Conservation (phyloP, 2,113 vertebrate genomes). For the Epinephelus moara region DNA sequence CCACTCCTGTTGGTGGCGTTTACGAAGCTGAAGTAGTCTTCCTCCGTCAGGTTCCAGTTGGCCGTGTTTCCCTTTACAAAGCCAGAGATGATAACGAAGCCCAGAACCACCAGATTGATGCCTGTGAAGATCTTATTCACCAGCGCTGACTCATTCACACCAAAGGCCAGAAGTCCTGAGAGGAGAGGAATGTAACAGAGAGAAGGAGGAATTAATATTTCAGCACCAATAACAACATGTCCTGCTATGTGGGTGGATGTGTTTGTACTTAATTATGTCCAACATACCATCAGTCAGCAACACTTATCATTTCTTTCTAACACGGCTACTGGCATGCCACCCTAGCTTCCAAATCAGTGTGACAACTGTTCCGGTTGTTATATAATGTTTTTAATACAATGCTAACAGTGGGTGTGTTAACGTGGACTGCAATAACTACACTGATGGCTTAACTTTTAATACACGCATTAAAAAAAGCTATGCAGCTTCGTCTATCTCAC, state of each 20-base stretch:
- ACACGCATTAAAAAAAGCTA: not conserved
- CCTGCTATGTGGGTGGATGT: slow-evolving; percentile 60
- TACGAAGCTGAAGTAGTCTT: slow-evolving; percentile 73
- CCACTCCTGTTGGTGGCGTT: slow-evolving; percentile 63
- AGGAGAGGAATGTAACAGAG: not conserved
- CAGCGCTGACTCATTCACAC: slow-evolving; percentile 93
- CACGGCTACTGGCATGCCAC: slow-evolving; percentile 37
- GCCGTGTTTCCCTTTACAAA: slow-evolving; percentile 90
- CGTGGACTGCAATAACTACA: too few species aligned
- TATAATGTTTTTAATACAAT: slow-evolving; percentile 8
- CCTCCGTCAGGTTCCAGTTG: slow-evolving; percentile 90
- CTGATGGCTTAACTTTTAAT: not conserved
- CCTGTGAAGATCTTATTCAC: slow-evolving; percentile 97
- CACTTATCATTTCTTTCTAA: slow-evolving; percentile 35
- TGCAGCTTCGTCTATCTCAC: not conserved
- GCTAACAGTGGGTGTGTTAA: not conserved
- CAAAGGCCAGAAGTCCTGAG: slow-evolving; percentile 92
- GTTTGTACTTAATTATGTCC: slow-evolving; percentile 30
- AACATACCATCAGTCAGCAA: slow-evolving; percentile 46
- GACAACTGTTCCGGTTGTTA: slow-evolving; percentile 39
- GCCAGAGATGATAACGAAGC: slow-evolving; percentile 92
- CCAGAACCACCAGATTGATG: slow-evolving; percentile 92
- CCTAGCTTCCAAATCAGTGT: slow-evolving; percentile 35
- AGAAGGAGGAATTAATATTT: slow-evolving; percentile 19
- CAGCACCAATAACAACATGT: slow-evolving; percentile 37